Conservation (phyloP, 2,797 vertebrate genomes). For the Pristis pectinata region DNA sequence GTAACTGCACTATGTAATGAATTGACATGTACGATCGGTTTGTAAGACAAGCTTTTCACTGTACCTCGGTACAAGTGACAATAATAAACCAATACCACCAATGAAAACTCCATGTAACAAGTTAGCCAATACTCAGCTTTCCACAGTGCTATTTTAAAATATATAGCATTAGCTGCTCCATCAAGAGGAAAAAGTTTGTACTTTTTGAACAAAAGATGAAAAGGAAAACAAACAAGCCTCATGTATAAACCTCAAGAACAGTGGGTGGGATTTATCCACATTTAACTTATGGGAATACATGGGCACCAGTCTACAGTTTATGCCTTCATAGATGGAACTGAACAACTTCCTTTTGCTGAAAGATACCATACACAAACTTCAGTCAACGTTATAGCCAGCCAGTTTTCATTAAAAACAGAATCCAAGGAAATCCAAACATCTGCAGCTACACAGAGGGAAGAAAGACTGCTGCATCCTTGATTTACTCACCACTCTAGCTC, state of each 20-base stretch:
- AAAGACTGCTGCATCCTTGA: too few species aligned
- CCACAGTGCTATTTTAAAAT: too few species aligned
- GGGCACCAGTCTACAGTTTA: background rate
- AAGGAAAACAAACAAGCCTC: background rate
- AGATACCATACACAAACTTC: background rate
- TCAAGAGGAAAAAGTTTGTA: background rate
- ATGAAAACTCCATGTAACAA: background rate
- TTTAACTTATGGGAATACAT: background rate
- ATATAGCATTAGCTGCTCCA: background rate
- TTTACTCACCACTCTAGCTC: conserved; percentile 56
- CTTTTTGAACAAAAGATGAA: background rate
- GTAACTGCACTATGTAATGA: too few species aligned
- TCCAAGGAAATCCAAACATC: background rate
- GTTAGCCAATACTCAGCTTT: background rate
- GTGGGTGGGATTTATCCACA: background rate
- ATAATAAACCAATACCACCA: background rate
- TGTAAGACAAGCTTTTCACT: too few species aligned
- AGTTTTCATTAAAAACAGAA: background rate
- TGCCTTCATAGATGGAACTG: background rate
- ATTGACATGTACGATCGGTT: too few species aligned
- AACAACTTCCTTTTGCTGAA: background rate
- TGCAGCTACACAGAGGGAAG: background rate
- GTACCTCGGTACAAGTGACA: too few species aligned
- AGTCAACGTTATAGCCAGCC: background rate
- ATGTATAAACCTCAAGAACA: background rate